Base-by-base conservation (phyloP, 2,888 invertebrate genomes). In the Parthenolecanium corni region DNA sequence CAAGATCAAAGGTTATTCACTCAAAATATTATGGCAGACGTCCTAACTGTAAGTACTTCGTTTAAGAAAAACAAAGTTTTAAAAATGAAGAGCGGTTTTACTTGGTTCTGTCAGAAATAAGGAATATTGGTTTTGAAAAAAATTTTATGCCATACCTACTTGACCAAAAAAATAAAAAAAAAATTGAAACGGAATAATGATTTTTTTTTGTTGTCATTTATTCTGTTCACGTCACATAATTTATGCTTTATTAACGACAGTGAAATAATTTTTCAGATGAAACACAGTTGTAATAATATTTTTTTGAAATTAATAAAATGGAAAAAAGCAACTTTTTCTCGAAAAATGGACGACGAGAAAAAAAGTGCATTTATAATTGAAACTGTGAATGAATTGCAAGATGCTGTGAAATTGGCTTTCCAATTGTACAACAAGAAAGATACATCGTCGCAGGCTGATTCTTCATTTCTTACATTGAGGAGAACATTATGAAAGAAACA, bases 321-420 rank as follows among this genome's bases (percentile, higher is more conserved):
- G 58, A 58, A 58, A 38, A 58, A 31, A 21, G 36, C 16, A 11
- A 3, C 0, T 21, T 31, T 12, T 16, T 38, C 21, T 2, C 11
- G 20, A 38, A 16, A 36, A 5, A 31, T 14, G 14, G 49, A 21
- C 25, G 23, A 47, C n/a, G 40, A 20, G n/a, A 23, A 58, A 36
- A 58, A 51, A 49, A 6, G 23, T 46, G 12, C 25, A 16, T 58
- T 51, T 23, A 51, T 58, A 16, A 49, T 20, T 6, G 25, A 49
- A n/a, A 51, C 58, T 4, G 36, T 58, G n/a, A 21, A 58, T 38
- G 58, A 58, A 49, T 49, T 58, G 31, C 46, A 36, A 58, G 31
- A 49, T n/a, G 40, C 46, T 6, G 58, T 58, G 38, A 20, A 49
- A 16, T 38, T 46, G 21, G 51, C 51, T 49, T 36, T 14, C 12